Conservation (phyloP, 2,888 invertebrate genomes). For the Ormyrus pomaceus region DNA sequence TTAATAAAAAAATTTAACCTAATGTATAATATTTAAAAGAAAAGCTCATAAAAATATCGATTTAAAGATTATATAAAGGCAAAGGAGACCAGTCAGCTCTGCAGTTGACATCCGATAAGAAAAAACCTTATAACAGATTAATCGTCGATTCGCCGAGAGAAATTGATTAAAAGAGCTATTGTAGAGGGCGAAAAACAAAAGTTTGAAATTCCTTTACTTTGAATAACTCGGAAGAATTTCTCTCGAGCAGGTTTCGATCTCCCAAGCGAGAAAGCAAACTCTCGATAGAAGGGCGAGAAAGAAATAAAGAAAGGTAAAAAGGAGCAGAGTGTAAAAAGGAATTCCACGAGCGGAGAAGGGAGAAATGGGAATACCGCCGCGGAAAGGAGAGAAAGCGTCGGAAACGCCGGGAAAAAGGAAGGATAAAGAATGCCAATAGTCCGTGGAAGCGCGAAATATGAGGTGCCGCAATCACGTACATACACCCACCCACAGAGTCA, state of each 20-base stretch:
- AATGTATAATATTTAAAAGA: too few species aligned
- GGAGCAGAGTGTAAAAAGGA: neutral
- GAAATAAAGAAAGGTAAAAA: neutral
- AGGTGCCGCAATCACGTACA: slow-evolving; percentile 36
- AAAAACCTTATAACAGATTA: neutral
- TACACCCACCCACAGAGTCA: neutral
- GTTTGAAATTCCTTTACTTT: neutral
- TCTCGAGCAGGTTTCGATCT: neutral
- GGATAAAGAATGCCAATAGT: slow-evolving; percentile 29
- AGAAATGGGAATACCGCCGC: neutral
- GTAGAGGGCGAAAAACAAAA: neutral
- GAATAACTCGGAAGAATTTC: slow-evolving; percentile 12
- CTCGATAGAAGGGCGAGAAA: neutral
- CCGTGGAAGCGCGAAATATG: slow-evolving; percentile 6
- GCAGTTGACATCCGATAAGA: neutral
- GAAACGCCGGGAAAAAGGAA: neutral
- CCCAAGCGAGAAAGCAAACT: neutral
- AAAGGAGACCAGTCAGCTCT: neutral
- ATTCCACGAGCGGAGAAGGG: neutral
- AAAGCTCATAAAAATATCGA: too few species aligned
- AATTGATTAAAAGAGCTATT: slow-evolving; percentile 18
- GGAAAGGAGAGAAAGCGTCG: neutral
- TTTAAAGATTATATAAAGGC: too few species aligned
- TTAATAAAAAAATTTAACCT: too few species aligned
- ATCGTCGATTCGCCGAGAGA: neutral